These are phyloP conservation scores for Lophochroa leadbeateri DNA, from an alignment of 2,113 vertebrate species.

Conservation along the genomic window DNA sequence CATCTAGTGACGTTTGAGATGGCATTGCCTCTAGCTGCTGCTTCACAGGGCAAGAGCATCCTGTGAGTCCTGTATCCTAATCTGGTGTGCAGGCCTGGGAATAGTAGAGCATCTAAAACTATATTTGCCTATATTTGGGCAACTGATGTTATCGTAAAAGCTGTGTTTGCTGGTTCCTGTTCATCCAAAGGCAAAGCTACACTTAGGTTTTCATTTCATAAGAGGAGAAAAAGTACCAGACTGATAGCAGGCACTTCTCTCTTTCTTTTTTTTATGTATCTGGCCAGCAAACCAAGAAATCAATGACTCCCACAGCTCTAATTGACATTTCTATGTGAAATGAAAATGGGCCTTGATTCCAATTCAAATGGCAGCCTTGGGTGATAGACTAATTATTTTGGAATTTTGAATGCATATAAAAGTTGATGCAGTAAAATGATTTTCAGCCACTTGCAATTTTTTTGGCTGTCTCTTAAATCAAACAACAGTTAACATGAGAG, in stretches of 20 bases:
- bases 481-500: constrained; percentile 20
- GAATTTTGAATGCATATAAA: constrained; percentile 50
- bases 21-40: neutral
- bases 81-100: neutral
- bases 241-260: neutral
- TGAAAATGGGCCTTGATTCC: constrained; percentile 52
- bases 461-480: constrained; percentile 18
- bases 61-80: neutral
- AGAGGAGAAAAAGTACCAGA: neutral
- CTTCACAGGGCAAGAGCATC: neutral
- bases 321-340: constrained; percentile 58
- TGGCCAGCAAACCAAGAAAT: constrained; percentile 52
- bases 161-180: neutral
- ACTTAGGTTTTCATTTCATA: neutral
- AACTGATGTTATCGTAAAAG: neutral
- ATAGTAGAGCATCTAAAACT: neutral
- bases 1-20: neutral
- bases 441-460: neutral
- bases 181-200: neutral
- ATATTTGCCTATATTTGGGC: neutral
- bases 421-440: constrained; percentile 43
- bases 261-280: neutral
- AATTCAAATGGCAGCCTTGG: constrained; percentile 33
- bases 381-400: constrained; percentile 55
- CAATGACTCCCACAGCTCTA: constrained; percentile 42